phyloP scores from a whole-genome alignment of 2,113 vertebrate genomes.

The Muntiacus reevesi region DNA sequence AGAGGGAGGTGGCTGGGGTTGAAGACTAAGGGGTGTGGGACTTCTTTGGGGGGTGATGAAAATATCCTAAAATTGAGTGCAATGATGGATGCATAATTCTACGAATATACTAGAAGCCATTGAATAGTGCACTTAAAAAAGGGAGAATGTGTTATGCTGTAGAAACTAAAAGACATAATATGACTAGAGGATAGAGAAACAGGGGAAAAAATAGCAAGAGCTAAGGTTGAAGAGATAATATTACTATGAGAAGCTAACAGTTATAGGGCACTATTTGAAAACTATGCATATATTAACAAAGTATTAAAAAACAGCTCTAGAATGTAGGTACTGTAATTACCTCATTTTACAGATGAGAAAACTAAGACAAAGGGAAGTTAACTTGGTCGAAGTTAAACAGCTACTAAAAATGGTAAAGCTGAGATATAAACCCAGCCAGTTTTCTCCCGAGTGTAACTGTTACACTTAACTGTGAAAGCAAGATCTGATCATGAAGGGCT shows the following conservation, averaged over 20 bases:
- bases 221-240: background rate
- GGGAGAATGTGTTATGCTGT: background rate
- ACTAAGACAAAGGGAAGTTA: background rate
- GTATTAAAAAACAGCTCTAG: background rate
- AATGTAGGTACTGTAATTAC: background rate
- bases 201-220: background rate
- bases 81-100: background rate
- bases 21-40: background rate
- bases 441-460: background rate
- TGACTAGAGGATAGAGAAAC: background rate
- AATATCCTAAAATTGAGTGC: background rate
- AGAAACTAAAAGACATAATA: background rate
- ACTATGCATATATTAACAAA: background rate
- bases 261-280: background rate
- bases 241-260: background rate
- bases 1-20: background rate
- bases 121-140: background rate
- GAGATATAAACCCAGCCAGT: background rate
- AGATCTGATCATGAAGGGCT: background rate
- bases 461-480: background rate
- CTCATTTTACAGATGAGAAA: conserved; percentile 22
- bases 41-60: background rate
- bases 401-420: background rate
- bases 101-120: background rate
- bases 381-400: background rate